A percentile compares a stretch with the other conserved stretches of the same genome.
Evolutionary conservation across 23 tunicate species (phyloP).

Genomic region (Trididemnum nubilum): DNA sequence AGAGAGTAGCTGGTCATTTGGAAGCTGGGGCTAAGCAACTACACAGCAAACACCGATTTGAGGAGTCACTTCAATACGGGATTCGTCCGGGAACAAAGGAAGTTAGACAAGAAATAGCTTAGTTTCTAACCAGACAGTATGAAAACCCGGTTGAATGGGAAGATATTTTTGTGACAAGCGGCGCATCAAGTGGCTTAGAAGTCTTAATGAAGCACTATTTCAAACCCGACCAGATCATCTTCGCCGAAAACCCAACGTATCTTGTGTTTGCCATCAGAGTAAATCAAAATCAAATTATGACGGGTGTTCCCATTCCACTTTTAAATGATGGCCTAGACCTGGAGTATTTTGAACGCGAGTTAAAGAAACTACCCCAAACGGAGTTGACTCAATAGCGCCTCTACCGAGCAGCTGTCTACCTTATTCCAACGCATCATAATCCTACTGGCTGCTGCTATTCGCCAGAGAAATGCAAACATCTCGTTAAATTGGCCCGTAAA

Average conservation of each 20-base stretch:
- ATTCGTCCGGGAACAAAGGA: neutral
- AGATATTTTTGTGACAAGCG: conserved; percentile 32
- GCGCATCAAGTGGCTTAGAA: conserved; percentile 61
- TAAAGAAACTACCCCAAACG: conserved; percentile 27
- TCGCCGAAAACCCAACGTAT: conserved; percentile 82
- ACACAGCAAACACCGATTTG: conserved; percentile 31
- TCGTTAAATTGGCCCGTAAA: conserved; percentile 67
- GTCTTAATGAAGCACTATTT: conserved; percentile 43
- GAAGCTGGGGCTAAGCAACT: conserved; percentile 40
- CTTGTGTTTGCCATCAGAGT: conserved; percentile 27
- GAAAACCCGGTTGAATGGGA: conserved; percentile 26
- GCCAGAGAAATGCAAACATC: conserved; percentile 45
- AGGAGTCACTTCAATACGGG: conserved; percentile 73
- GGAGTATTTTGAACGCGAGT: conserved; percentile 37
- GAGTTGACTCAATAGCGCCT: conserved; percentile 38
- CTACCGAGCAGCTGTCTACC: conserved; percentile 65
- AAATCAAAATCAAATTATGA: conserved; percentile 35
- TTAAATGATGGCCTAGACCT: conserved; percentile 54
- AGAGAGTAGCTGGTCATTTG: conserved; percentile 43
- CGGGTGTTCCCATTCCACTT: conserved; percentile 36
- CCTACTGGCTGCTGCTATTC: conserved; percentile 73
- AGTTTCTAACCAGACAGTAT: conserved; percentile 26
- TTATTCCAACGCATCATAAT: conserved; percentile 76
- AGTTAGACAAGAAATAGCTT: conserved; percentile 27
- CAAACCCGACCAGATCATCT: conserved; percentile 32